Conservation (phyloP, 2,113 vertebrate genomes). For the Polypterus bichir region DNA sequence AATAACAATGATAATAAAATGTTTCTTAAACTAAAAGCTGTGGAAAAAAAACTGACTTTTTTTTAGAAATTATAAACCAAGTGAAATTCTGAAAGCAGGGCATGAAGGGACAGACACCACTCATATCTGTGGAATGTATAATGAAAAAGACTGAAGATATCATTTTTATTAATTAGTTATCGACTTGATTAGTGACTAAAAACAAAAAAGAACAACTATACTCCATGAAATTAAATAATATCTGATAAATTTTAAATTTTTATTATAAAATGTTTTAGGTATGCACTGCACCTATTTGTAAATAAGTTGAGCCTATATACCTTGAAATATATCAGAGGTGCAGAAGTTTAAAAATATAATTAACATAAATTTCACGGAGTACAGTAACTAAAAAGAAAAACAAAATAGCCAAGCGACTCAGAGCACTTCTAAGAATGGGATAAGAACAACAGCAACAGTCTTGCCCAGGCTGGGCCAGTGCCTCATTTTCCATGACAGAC, state of each 20-base stretch:
- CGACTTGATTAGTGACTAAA: conserved; percentile 41
- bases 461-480: conserved; percentile 36
- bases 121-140: conserved; percentile 36
- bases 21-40: no score
- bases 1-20: no score
- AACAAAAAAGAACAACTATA: conserved; percentile 22
- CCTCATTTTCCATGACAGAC: conserved; percentile 48
- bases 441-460: conserved; percentile 39
- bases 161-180: conserved; percentile 29
- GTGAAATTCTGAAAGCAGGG: conserved; percentile 15
- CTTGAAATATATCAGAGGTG: neutral
- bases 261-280: conserved; percentile 20
- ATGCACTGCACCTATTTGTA: conserved; percentile 21
- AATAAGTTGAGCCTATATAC: conserved; percentile 18
- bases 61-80: no score
- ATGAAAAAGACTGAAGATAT: conserved; percentile 30
- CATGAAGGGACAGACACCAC: conserved; percentile 50
- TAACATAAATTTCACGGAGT: conserved; percentile 53
- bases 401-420: conserved; percentile 31
- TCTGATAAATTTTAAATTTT: conserved; percentile 14
- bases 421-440: conserved; percentile 40
- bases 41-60: no score
- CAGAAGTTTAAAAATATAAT: conserved; percentile 20
- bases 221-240: conserved; percentile 31
- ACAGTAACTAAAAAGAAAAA: conserved; percentile 31